These are phyloP conservation scores for Polypterus senegalus DNA, from an alignment of 2,113 vertebrate genomes.

Conservation along the genomic window DNA sequence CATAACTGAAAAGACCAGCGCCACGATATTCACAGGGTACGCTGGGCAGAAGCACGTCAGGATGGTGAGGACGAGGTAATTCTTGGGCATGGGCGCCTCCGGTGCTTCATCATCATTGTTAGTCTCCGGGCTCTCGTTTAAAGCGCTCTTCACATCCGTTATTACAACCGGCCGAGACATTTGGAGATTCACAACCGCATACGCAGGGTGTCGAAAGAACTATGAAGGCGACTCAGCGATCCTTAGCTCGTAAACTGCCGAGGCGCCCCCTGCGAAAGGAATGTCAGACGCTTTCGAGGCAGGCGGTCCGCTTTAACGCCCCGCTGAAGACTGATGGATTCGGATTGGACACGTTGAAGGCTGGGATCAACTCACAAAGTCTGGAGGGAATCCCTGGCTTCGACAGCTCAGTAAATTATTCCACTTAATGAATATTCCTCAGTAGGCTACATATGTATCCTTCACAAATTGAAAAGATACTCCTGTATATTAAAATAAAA, in stretches of 20 bases:
- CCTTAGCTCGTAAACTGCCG: neutral
- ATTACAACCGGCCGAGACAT: slow-evolving; percentile 44
- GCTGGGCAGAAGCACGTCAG: slow-evolving; percentile 71
- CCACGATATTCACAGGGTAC: slow-evolving; percentile 73
- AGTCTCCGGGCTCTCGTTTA: slow-evolving; percentile 49
- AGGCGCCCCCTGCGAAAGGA: neutral
- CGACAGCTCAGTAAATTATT: too few relatives aligned
- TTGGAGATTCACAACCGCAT: slow-evolving; percentile 20
- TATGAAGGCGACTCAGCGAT: neutral
- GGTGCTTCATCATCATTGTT: slow-evolving; percentile 42
- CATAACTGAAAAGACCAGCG: slow-evolving; percentile 68
- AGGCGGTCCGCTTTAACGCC: slow-evolving; percentile 13
- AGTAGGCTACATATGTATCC: too few relatives aligned
- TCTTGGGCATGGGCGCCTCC: slow-evolving; percentile 39
- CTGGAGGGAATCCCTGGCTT: too few relatives aligned
- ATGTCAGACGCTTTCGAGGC: slow-evolving; percentile 1
- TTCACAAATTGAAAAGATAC: too few relatives aligned
- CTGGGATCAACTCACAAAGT: slow-evolving; percentile 1
- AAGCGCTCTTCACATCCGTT: slow-evolving; percentile 46
- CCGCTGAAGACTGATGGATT: slow-evolving; percentile 9
- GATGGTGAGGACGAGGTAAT: slow-evolving; percentile 64
- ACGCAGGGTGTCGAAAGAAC: neutral
- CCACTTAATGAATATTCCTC: too few relatives aligned
- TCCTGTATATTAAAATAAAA: too few relatives aligned
- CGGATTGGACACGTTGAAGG: neutral